Base-by-base conservation (phyloP, 2,797 vertebrate genomes). In the Tokudaia muenninki region DNA sequence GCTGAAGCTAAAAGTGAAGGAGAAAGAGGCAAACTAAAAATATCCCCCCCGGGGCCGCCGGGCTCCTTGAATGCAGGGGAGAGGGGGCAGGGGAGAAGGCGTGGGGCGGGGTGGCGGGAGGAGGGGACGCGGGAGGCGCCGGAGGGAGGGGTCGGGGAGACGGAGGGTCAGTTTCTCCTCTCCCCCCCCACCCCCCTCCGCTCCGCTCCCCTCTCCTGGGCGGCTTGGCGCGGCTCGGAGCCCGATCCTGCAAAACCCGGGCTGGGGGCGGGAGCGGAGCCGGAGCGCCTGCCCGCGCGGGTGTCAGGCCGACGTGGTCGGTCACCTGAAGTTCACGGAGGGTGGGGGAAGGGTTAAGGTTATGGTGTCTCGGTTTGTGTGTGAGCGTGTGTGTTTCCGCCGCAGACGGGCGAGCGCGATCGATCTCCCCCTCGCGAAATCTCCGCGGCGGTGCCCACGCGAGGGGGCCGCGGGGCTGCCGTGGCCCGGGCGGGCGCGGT, bases 251-350 rank as follows among this genome's bases (percentile, higher is more conserved):
- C 97, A 93, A 96, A 97, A 97, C 98, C 97, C 95, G 97, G 98
- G 98, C 98, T 96, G 98, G 97, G 95, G 95, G 93, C 97, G 96
- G 98, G 98, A 94, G 96, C 61, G 95, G 97, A 98, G 98, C 98
- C 98, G 98, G 98, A 98, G 98, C 98, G 98, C 84, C 97, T 79
- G 97, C 96, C 97, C 82, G 97, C 96, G 98, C 98, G 84, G 97
- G 98, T 99, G 98, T 99, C 98, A 98, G 99, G 99, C 99, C 99
- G 99, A 99, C 98, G 98, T 98, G 99, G 99, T 99, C 99, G 99
- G 99, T 99, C 99, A 99, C 99, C 99, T 99, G 99, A 99, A 99
- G 99, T 99, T 99, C 99, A 99, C 95, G 96, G 96, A 94, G 98
- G 99, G 98, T 98, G 98, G 98, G 97, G 98, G 97, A 97, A 98